A percentile compares a stretch with the other conserved stretches of the same genome.
Conservation (phyloP, 2,113 vertebrate species). For the Salvator merianae region DNA sequence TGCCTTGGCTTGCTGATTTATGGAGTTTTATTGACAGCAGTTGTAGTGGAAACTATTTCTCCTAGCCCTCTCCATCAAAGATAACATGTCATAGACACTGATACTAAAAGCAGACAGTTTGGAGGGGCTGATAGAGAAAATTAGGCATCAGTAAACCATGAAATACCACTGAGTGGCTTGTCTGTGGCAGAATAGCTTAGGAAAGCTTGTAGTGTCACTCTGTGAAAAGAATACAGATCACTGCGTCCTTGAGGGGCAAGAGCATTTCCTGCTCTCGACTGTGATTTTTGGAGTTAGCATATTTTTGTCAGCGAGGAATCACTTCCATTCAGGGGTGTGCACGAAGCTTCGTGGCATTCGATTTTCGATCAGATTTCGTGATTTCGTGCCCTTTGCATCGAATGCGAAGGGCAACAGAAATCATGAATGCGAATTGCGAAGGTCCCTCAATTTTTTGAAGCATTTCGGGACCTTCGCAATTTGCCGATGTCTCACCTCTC, state of each 20-base stretch:
- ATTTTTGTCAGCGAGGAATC: background rate
- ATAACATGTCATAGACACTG: background rate
- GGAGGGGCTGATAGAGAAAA: conserved; percentile 25
- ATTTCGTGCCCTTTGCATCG: too few relatives aligned
- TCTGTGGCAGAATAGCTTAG: background rate
- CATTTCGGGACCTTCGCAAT: too few relatives aligned
- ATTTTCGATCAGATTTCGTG: too few relatives aligned
- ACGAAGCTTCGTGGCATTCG: too few relatives aligned
- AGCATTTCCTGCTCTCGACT: background rate
- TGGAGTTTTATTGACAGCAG: conserved; percentile 30
- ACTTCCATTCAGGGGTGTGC: too few relatives aligned
- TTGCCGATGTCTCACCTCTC: too few relatives aligned
- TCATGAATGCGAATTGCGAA: too few relatives aligned
- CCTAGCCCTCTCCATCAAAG: background rate
- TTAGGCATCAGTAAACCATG: conserved; percentile 18
- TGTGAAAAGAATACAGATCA: conserved; percentile 12
- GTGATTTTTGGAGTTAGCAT: background rate
- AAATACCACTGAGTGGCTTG: conserved; percentile 14
- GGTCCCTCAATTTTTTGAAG: too few relatives aligned
- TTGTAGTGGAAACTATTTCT: conserved; percentile 8
- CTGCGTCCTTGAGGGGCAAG: conserved; percentile 1
- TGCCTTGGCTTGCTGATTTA: conserved; percentile 48
- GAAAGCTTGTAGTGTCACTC: background rate
- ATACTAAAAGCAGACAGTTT: background rate
- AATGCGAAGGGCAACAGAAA: too few relatives aligned